Evolutionary conservation across 2,797 vertebrate species (phyloP).

Genomic region (Sphenodon punctatus): DNA sequence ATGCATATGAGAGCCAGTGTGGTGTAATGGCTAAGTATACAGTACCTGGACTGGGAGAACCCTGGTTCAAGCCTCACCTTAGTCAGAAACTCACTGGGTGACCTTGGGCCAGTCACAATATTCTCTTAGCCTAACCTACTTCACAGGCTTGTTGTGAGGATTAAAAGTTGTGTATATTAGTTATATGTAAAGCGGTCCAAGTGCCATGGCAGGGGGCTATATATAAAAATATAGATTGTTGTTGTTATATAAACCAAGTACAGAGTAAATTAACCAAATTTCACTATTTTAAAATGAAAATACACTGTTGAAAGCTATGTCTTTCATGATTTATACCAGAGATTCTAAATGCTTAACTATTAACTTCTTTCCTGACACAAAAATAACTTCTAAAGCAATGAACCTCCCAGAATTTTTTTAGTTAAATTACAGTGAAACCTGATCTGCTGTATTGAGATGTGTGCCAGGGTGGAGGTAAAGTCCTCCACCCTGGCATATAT

Average conservation of each 20-base stretch:
- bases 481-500: background rate
- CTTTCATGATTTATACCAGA: background rate
- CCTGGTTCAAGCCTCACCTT: too few species aligned
- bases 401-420: constrained; percentile 9
- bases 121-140: too few species aligned
- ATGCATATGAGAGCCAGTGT: too few species aligned
- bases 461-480: background rate
- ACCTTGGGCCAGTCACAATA: too few species aligned
- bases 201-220: too few species aligned
- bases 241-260: background rate
- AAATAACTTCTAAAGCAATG: background rate
- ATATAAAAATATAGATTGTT: too few species aligned
- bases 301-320: background rate
- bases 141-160: too few species aligned
- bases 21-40: too few species aligned
- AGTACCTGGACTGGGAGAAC: too few species aligned
- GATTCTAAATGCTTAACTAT: background rate
- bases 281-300: background rate
- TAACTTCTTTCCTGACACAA: background rate
- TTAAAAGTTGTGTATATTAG: too few species aligned
- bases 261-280: background rate
- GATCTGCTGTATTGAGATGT: fast-evolving
- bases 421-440: constrained; percentile 20
- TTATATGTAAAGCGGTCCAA: too few species aligned
- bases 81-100: too few species aligned